These are phyloP conservation scores for Pangasius krempfi DNA, from an alignment of 2,797 vertebrate species.

Conservation along the genomic window DNA sequence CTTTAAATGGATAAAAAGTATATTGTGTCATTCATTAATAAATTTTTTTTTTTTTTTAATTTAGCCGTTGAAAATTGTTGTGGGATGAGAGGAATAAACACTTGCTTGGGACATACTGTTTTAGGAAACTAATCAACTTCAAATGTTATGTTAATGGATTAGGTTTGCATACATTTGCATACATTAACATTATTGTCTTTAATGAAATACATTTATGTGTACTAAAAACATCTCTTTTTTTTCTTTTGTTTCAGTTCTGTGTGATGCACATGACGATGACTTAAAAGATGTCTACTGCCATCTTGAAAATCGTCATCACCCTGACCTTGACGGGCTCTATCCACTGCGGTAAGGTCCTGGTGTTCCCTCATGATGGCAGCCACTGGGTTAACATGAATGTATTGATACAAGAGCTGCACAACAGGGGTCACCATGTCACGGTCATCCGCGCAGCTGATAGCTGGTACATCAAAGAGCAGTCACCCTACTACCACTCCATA, in stretches of 20 bases:
- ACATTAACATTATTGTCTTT: background rate
- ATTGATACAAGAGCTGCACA: constrained; percentile 57
- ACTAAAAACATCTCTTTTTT: background rate
- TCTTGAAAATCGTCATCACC: constrained; percentile 14
- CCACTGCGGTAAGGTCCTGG: constrained; percentile 60
- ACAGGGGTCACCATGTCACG: constrained; percentile 52
- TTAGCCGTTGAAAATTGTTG: background rate
- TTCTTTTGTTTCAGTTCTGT: constrained; percentile 19
- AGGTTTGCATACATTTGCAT: background rate
- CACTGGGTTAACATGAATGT: constrained; percentile 65
- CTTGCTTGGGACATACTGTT: background rate
- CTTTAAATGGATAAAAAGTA: background rate
- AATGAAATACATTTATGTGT: background rate
- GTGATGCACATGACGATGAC: background rate
- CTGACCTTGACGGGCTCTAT: constrained; percentile 6
- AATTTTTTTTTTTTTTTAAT: too few species aligned
- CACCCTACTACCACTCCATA: constrained; percentile 51
- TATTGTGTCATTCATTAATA: background rate
- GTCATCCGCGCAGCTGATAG: constrained; percentile 57
- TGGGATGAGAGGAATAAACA: background rate
- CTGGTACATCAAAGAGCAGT: constrained; percentile 61
- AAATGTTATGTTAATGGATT: background rate
- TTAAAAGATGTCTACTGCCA: constrained; percentile 26
- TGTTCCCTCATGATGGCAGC: constrained; percentile 64
- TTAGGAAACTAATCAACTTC: background rate